Base-by-base conservation (phyloP, 2,888 invertebrate genomes). In the Drosophila anomalipes region DNA sequence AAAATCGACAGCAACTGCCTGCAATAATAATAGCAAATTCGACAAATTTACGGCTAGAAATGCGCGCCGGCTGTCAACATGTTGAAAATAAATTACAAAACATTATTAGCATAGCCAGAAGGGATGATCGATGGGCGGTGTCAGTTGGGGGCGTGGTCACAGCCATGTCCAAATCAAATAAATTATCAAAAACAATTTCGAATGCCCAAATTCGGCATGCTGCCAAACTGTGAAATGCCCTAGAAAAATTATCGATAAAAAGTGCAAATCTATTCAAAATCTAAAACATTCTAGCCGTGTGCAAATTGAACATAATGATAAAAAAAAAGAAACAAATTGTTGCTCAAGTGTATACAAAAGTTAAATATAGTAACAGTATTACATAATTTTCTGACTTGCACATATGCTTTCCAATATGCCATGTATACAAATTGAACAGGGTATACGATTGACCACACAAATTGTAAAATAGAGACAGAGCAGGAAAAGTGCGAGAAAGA, bases 31-130 rank as follows among this genome's bases (percentile, higher is more conserved):
- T 81, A 65, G 79, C 63, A 77, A 77, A 79, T 70, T 79, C 66
- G 70, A 79, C 79, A 82, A 83, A 83, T 83, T 85, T 80, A 86
- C 79, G 87, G 76, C 76, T 62, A 66, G 51, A 71, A 85, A 85
- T 83, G 67, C 77, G 74, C 83, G 79, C 76, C 75, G 89, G 79
- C 84, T 86, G 87, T 86, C 86, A 82, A 79, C 87, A 82, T 85
- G 86, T 79, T 85, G 75, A 77, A 86, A 86, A 86, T 86, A 89
- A 89, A 89, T 83, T 84, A 77, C 85, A 77, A 84, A 75, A 86
- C 85, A 86, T 86, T 89, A 86, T 86, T 89, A 89, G 87, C 85
- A 83, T 89, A 58, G 74, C 66, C 70, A 53, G 51, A 26, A 44
- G 81, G 82, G 79, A 66, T 79, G 79, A 77, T 81, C 82, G 79